These are phyloP conservation scores for Zeus faber DNA, from an alignment of 2,113 vertebrate species.

Conservation along the genomic window DNA sequence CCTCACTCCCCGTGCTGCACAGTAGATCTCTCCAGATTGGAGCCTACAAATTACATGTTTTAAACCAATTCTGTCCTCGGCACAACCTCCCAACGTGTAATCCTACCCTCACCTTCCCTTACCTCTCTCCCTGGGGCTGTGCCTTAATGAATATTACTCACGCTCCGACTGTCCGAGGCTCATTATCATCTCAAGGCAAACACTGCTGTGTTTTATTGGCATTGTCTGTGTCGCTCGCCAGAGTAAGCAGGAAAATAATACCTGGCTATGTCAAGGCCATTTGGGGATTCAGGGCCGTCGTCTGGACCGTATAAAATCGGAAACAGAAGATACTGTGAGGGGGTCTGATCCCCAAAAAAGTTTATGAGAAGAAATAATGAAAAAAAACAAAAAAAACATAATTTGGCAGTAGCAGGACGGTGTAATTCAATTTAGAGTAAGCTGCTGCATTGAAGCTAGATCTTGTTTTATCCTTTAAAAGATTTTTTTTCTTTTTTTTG, in stretches of 20 bases:
- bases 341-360: too few species aligned
- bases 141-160: slow-evolving; percentile 30
- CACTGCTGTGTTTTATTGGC: slow-evolving; percentile 84
- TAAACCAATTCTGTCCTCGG: neutral
- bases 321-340: too few species aligned
- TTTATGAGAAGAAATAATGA: too few species aligned
- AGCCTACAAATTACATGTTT: too few species aligned
- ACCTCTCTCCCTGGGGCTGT: slow-evolving; percentile 2
- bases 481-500: too few species aligned
- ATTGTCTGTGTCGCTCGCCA: slow-evolving; percentile 78
- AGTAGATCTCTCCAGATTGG: too few species aligned
- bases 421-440: too few species aligned
- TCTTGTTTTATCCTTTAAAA: neutral
- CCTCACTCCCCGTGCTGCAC: too few species aligned
- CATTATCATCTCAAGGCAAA: slow-evolving; percentile 81
- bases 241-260: slow-evolving; percentile 78
- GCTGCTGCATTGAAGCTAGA: neutral
- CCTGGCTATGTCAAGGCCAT: slow-evolving; percentile 78
- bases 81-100: neutral
- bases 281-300: slow-evolving; percentile 24
- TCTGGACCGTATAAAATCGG: slow-evolving; percentile 4
- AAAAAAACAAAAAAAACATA: too few species aligned
- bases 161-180: slow-evolving; percentile 73
- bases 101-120: neutral
- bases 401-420: too few species aligned